Base-by-base conservation (phyloP, 2,113 vertebrate species). In the Athene noctua region DNA sequence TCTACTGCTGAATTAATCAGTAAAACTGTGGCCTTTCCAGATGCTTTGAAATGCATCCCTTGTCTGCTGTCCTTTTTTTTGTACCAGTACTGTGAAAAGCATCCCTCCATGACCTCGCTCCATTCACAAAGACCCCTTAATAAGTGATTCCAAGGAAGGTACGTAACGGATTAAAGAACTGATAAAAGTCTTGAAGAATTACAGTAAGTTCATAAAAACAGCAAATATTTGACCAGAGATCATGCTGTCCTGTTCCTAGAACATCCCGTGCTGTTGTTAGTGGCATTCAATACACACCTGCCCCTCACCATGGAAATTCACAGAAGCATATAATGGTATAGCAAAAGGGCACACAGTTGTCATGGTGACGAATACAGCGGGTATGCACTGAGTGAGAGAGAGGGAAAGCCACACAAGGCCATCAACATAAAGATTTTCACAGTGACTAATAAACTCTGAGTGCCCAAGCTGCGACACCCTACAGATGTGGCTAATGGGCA, bases 21-120 rank as follows among this genome's bases (percentile, higher is more conserved):
- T 52, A 83, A 96, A 96, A 11, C 34, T 66, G 29, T 18, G 36
- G 63, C 46, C 52, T 90, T 84, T 88, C n/a, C 90, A 90, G 72
- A 74, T 34, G 58, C 52, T 96, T 93, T 93, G 63, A 92, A 92
- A 91, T 59, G 68, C 59, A 90, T 16, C 20, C 46, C n/a, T 59
- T 80, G 30, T 51, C 73, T 91, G 19, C 58, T 73, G 22, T 20
- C 58, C 74, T 54, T 78, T 54, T 80, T 81, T 96, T 82, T 71
- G 51, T 42, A 65, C n/a, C 5, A 17, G 34, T 46, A 32, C 38
- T 47, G 49, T 5, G 10, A 94, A 93, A 93, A 80, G 74, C 52
- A 74, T 86, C 34, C 16, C 38, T 94, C 30, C 21, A 10, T 3
- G 27, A 92, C 71, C 74, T 80, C 83, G 59, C 9, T 70, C 22